Evolutionary conservation across 1,140 invertebrate genomes (phyloP).

Genomic region (Euwallacea similis): DNA sequence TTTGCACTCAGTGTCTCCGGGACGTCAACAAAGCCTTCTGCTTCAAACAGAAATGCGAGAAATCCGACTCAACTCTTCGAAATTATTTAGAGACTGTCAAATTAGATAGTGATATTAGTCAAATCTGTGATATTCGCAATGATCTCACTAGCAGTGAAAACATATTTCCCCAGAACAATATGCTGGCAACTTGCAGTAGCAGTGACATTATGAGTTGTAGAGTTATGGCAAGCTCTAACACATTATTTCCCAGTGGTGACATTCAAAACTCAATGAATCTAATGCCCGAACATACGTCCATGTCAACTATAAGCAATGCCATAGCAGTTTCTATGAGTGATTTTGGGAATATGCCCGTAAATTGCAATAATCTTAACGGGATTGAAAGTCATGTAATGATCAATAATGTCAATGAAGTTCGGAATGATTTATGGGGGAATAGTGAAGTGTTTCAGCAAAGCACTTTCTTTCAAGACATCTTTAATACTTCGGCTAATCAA

Average conservation of each 20-base stretch:
- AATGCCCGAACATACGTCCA: constrained; percentile 10
- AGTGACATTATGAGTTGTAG: constrained; percentile 20
- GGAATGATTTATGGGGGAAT: constrained; percentile 46
- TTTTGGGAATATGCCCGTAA: constrained; percentile 19
- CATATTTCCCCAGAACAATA: constrained; percentile 26
- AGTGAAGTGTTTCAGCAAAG: constrained; percentile 49
- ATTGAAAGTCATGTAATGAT: constrained; percentile 30
- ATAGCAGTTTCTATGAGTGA: constrained; percentile 19
- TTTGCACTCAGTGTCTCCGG: constrained; percentile 51
- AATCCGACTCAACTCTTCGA: constrained; percentile 49
- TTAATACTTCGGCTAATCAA: constrained; percentile 48
- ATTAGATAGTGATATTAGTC: constrained; percentile 18
- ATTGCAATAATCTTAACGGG: constrained; percentile 21
- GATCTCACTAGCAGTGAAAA: constrained; percentile 11
- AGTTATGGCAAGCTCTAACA: constrained; percentile 16
- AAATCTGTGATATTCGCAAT: constrained; percentile 26
- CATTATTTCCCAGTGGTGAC: constrained; percentile 1
- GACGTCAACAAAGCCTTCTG: constrained; percentile 49
- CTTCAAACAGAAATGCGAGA: constrained; percentile 53
- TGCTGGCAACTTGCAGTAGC: constrained; percentile 9
- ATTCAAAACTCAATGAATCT: constrained; percentile 15
- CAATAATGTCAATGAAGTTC: constrained; percentile 36
- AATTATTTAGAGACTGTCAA: constrained; percentile 46
- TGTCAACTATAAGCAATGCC: constrained; percentile 17
- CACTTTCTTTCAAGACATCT: constrained; percentile 52